phyloP scores from a whole-genome alignment of 2,888 invertebrate species.

The Hydropsyche betteni region DNA sequence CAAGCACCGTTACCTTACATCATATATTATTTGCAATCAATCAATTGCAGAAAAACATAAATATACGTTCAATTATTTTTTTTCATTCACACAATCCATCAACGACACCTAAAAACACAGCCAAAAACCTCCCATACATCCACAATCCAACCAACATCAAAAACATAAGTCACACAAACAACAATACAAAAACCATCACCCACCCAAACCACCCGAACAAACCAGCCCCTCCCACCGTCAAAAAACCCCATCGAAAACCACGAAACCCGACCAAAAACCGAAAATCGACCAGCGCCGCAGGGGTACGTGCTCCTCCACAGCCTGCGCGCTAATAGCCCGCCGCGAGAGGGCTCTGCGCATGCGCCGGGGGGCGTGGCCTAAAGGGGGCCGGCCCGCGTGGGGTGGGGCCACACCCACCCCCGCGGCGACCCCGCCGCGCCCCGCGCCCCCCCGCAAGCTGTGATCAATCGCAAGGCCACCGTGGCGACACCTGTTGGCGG shows the following conservation, averaged over 20 bases:
- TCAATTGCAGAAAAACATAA: no score
- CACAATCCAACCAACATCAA: no score
- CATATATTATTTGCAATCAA: no score
- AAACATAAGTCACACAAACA: no score
- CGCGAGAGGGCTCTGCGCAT: not conserved
- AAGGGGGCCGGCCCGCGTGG: not conserved
- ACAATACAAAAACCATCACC: no score
- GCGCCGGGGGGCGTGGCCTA: conserved; percentile 32
- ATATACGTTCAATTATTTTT: no score
- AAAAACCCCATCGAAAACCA: not conserved
- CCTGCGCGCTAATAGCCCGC: conserved; percentile 5
- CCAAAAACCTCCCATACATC: no score
- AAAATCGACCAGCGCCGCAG: not conserved
- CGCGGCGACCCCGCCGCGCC: conserved; percentile 21
- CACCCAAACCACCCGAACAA: no score
- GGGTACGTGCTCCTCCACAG: not conserved
- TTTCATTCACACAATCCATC: no score
- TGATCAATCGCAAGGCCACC: conserved; percentile 22
- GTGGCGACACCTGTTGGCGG: conserved; percentile 35
- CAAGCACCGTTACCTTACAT: no score
- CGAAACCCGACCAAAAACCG: not conserved
- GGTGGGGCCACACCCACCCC: conserved; percentile 32
- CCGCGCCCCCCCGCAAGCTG: not conserved
- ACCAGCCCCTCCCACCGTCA: no score
- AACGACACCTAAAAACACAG: no score